Evolutionary conservation across 37 sponge, comb jelly and placozoan species (phyloP).

Genomic region (Eunapius fragilis): DNA sequence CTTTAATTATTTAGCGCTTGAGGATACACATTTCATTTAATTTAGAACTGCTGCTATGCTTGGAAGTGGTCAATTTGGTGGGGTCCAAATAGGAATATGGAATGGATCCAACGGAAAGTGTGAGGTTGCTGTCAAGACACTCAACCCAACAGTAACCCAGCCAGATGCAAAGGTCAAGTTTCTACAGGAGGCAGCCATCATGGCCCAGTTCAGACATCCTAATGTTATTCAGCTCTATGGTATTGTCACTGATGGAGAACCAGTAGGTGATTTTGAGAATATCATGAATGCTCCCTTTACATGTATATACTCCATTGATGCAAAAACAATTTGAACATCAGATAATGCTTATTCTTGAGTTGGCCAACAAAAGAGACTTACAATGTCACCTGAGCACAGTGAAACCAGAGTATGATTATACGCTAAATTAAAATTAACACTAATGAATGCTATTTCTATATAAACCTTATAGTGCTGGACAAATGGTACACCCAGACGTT

Average conservation of each 20-base stretch:
- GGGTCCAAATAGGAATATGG: slow-evolving; percentile 38
- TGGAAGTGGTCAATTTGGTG: slow-evolving; percentile 56
- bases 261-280: slow-evolving; percentile 8
- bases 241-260: slow-evolving; percentile 40
- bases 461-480: not conserved
- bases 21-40: no score
- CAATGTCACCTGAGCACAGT: slow-evolving; percentile 1
- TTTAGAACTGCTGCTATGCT: not conserved
- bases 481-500: not conserved
- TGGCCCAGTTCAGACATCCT: slow-evolving; percentile 55
- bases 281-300: no score
- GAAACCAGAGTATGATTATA: not conserved
- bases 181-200: slow-evolving; percentile 56
- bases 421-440: not conserved
- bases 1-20: no score
- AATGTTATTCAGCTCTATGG: slow-evolving; percentile 41
- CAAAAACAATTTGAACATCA: not conserved
- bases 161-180: slow-evolving; percentile 39
- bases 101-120: not conserved
- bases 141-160: not conserved
- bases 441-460: not conserved
- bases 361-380: slow-evolving; percentile 22
- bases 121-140: slow-evolving; percentile 43
- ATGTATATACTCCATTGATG: no score
- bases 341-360: slow-evolving; percentile 37